Percentiles rank a stretch among this genome's conserved stretches.
Conservation (phyloP, 37 sponge, comb jelly and placozoan genomes). For the Ephydatia muelleri region DNA sequence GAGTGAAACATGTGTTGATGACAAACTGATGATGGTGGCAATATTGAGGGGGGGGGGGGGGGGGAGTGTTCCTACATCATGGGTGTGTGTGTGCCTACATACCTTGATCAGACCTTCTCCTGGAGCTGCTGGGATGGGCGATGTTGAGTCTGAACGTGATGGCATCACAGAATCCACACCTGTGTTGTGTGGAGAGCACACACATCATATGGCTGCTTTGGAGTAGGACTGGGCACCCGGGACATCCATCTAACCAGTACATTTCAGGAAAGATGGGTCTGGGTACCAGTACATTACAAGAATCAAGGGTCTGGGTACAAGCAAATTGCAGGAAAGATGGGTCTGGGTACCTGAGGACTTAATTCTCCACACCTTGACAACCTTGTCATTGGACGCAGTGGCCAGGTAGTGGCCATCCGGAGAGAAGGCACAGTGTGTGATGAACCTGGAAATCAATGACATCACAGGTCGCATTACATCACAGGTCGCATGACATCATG, state of each 20-base stretch:
- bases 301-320: too few species aligned
- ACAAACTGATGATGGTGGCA: neutral
- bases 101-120: neutral
- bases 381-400: slow-evolving; percentile 69
- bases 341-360: too few species aligned
- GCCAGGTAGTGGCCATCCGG: slow-evolving; percentile 40
- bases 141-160: neutral
- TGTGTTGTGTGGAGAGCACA: too few species aligned
- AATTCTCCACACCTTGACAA: slow-evolving; percentile 51
- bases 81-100: neutral
- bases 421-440: slow-evolving; percentile 68
- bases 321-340: too few species aligned
- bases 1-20: neutral
- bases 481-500: too few species aligned
- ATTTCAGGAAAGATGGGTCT: too few species aligned
- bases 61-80: neutral
- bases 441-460: slow-evolving; percentile 58
- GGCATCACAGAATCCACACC: neutral
- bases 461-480: too few species aligned
- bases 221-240: too few species aligned
- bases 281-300: too few species aligned
- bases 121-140: neutral
- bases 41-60: too few species aligned
- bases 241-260: too few species aligned
- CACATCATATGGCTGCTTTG: too few species aligned